Conservation (phyloP, 2,797 vertebrate genomes). For the Pristis pectinata region DNA sequence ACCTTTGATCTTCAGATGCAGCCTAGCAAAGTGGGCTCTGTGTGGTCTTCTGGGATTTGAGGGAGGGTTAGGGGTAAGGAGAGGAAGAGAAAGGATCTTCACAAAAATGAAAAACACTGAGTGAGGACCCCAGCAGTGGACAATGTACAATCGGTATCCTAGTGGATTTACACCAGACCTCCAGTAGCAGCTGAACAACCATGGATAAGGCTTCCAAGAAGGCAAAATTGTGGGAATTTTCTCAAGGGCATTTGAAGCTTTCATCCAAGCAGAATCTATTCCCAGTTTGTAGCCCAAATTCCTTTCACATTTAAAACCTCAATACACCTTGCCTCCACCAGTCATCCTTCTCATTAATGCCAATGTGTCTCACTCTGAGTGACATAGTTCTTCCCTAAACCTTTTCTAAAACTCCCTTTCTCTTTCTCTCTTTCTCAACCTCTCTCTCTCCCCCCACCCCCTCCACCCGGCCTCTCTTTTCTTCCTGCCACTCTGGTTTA, state of each 20-base stretch:
- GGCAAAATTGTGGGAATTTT: neutral
- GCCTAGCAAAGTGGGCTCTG: neutral
- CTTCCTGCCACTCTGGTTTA: neutral
- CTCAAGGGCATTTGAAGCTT: neutral
- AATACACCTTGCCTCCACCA: neutral
- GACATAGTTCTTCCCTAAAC: neutral
- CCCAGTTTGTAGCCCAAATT: neutral
- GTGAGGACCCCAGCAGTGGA: neutral
- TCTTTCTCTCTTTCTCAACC: too few species aligned
- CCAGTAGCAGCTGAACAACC: neutral
- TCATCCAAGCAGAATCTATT: neutral
- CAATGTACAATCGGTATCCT: neutral
- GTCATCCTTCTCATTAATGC: neutral
- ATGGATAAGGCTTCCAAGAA: neutral
- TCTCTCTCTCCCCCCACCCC: neutral
- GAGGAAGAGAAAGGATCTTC: neutral
- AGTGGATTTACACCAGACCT: neutral
- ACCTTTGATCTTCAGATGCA: neutral
- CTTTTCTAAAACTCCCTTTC: neutral
- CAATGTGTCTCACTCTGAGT: neutral
- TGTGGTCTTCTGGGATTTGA: neutral
- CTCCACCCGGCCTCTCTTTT: neutral
- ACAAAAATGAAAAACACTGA: neutral
- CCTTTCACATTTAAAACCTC: neutral
- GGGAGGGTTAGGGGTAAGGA: neutral